Evolutionary conservation across 2,113 vertebrate species (phyloP).

Genomic region (Hirundichthys speculiger): DNA sequence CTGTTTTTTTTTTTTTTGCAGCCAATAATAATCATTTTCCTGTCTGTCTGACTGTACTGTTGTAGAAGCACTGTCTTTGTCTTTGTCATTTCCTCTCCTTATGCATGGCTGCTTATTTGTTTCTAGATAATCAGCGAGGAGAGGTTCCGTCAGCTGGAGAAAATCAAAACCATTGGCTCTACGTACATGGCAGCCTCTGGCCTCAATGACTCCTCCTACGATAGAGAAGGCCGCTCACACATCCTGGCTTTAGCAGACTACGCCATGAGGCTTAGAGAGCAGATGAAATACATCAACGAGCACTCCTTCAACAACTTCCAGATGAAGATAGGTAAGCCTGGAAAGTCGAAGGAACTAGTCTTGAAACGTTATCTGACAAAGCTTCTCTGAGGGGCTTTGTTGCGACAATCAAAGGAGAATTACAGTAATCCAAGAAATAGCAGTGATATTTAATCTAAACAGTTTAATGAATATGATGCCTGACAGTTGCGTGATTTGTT

Average conservation of each 20-base stretch:
- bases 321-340: constrained; percentile 92
- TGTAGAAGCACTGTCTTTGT: neutral
- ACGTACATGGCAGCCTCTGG: constrained; percentile 97
- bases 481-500: constrained; percentile 15
- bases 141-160: constrained; percentile 91
- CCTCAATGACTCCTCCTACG: constrained; percentile 92
- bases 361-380: constrained; percentile 4
- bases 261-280: constrained; percentile 92
- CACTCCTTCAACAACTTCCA: constrained; percentile 98
- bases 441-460: neutral
- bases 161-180: constrained; percentile 97
- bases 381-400: neutral
- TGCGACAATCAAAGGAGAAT: constrained; percentile 1
- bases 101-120: neutral
- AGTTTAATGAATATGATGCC: constrained; percentile 9
- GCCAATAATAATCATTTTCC: neutral
- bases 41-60: constrained; percentile 2
- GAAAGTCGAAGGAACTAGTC: constrained; percentile 1
- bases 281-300: constrained; percentile 96
- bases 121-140: constrained; percentile 92
- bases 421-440: neutral
- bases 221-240: constrained; percentile 89
- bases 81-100: constrained; percentile 3
- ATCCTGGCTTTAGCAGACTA: constrained; percentile 91
- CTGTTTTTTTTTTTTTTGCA: neutral